Evolutionary conservation across 2,113 vertebrate genomes (phyloP), one percentile per base, ranked within the genome.

Genomic region (Tamias sibiricus): DNA sequence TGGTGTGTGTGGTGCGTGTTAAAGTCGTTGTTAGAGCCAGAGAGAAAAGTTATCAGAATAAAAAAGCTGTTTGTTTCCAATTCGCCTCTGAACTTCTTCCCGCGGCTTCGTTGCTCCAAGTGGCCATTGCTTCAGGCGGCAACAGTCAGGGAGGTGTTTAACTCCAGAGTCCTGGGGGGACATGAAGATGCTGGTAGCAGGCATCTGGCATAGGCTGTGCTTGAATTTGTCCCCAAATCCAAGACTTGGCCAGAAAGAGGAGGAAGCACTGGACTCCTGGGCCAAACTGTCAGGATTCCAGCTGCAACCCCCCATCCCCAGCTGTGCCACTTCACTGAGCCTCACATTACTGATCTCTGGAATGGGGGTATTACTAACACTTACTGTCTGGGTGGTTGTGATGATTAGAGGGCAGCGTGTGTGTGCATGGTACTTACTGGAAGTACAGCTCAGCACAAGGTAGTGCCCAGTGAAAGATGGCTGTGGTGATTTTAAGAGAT

Each of bases 371-470:
- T 68, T 35, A 9, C 62, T 14, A 19, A n/a, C 28, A 35, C 72
- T 32, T 26, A 26, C 14, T 37, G 47, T 19, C 37, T 2, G 35
- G 22, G 13, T 14, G 14, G 3, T 19, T 54, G 24, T 10, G 8
- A 79, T 35, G 26, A 14, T 28, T 37, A 52, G 35, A 49, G 20
- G 52, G 26, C 7, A 8, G 26, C 26, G 35, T 10, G 6, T 35
- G 35, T 10, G 6, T 49, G 8, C 4, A 3, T 0, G 12, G 19
- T 14, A 32, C 26, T 44, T 35, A 22, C 11, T 0, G 11, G 5
- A 40, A 2, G 10, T 42, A 37, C 40, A 35, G 19, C 28, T 28
- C 42, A 19, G 26, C 28, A 57, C 13, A 10, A 59, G n/a, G 28
- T 4, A 42, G 16, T 10, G 30, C 42, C 64, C 37, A 16, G 64